phyloP scores from a whole-genome alignment of 2,113 vertebrate genomes.

The human (Homo sapiens) region GRCh38 chr12:59152501-59153000 shows the following conservation, averaged over 20 bases:
- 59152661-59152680: slow-evolving; percentile 6
- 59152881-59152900: background rate
- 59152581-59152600: background rate
- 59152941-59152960: background rate
- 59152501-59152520: background rate
- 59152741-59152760: background rate
- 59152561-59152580: background rate
- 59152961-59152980: background rate
- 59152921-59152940: background rate
- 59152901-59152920: background rate
- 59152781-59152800: background rate
- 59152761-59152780: background rate
- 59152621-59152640: background rate
- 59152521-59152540: background rate
- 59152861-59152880: background rate
- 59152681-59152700: background rate
- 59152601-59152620: background rate
- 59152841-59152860: background rate
- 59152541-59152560: background rate
- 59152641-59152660: background rate
- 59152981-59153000: background rate
- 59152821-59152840: background rate
- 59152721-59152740: background rate
- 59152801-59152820: background rate
- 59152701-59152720: background rate